Evolutionary conservation across 92 coral and sea anemone genomes (phyloP).

Genomic region (Porites divaricata): DNA sequence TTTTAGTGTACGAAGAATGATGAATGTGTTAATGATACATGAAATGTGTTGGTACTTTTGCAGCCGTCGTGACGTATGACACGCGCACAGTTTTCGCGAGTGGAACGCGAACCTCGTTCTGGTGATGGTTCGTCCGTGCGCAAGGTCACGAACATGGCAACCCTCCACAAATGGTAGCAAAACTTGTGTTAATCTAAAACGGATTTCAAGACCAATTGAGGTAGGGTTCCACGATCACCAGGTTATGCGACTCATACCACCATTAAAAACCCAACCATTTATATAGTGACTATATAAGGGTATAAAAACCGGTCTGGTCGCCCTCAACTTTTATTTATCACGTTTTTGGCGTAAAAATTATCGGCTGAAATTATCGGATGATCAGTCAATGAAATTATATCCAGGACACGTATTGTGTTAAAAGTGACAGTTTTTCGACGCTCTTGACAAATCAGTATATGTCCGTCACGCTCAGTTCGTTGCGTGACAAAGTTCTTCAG

Average conservation of each 20-base stretch:
- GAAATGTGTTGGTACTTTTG: neutral
- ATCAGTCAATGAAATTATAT: neutral
- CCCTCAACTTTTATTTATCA: too few relatives aligned
- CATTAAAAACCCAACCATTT: too few relatives aligned
- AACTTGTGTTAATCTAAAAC: too few relatives aligned
- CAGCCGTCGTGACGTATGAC: neutral
- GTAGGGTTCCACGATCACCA: too few relatives aligned
- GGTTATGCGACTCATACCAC: too few relatives aligned
- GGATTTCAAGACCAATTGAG: too few relatives aligned
- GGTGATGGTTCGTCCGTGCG: neutral
- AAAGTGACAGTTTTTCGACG: neutral
- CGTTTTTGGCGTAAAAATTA: too few relatives aligned
- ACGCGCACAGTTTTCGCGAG: slow-evolving; percentile 8
- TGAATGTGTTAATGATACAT: too few relatives aligned
- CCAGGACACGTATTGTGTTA: neutral
- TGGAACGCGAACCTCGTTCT: slow-evolving; percentile 27
- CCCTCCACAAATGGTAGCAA: neutral
- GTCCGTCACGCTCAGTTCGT: neutral
- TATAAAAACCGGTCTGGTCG: too few relatives aligned
- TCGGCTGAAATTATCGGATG: too few relatives aligned
- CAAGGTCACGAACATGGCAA: neutral
- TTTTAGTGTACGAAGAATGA: neutral
- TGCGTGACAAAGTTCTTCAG: neutral
- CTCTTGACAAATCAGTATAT: neutral
- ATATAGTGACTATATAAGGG: too few relatives aligned